Base-by-base conservation (phyloP, 2,113 vertebrate genomes). In the Rissa tridactyla region DNA sequence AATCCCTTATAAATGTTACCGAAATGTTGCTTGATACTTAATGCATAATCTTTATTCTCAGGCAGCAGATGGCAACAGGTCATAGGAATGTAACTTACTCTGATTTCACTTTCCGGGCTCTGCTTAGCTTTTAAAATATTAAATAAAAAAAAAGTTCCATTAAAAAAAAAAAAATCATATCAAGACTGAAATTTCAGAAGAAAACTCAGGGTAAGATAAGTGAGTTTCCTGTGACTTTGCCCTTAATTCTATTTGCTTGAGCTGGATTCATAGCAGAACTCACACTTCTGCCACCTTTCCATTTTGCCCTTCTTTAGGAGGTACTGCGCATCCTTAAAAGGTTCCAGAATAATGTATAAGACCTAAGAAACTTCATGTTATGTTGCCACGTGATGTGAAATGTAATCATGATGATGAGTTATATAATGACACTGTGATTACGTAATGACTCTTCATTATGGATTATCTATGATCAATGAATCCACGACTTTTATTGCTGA, bases 51-150 rank as follows among this genome's bases (percentile, higher is more conserved):
- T 84, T 93, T 55, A 60, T 84, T 91, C 88, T 76, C 70, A 70
- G 83, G 91, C 54, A 68, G 95, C 77, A 91, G 80, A 73, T 65
- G 86, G 78, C 88, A 97, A 92, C 47, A 83, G 88, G 92, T 95
- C 85, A 92, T 7, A 83, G 62, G 46, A 82, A 90, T 60, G 30
- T 46, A 87, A 77, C 58, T 72, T 34, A 29, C 27, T 87, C 36
- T 65, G 27, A 94, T 92, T 84, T 85, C 49, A 70, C 58, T 79
- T 85, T n/a, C 69, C 68, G 38, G 60, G 34, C 44, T 93, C 65
- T 91, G 44, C 61, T 95, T 32, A 65, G 66, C 26, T 61, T 94
- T 87, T 64, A 26, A 92, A 94, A 84, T 72, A 89, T 38, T 79
- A 49, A 92, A 81, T 21, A 42, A 20, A 81, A 61, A 57, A 57